A percentile compares a stretch with the other conserved stretches of the same genome.
Evolutionary conservation across 1,140 invertebrate genomes (phyloP).

Genomic region (Psilanteris sp.): DNA sequence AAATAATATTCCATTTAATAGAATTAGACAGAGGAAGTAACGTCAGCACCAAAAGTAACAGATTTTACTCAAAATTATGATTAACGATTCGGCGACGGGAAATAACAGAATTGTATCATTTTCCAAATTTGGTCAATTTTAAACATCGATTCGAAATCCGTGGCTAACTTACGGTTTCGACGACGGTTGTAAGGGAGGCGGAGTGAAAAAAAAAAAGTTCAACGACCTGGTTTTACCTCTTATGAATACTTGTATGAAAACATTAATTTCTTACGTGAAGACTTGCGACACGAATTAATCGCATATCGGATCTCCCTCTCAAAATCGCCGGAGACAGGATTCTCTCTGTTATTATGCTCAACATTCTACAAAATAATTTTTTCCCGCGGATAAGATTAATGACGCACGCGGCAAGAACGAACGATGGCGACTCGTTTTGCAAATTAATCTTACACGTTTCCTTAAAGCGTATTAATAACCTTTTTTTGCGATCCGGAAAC

Average conservation of each 20-base stretch:
- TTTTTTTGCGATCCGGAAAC: conserved; percentile 63
- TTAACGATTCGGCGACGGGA: conserved; percentile 5
- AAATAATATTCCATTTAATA: conserved; percentile 37
- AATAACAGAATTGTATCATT: neutral
- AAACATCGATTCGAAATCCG: neutral
- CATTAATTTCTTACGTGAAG: conserved; percentile 69
- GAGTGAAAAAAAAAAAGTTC: conserved; percentile 20
- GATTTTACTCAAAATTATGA: conserved; percentile 41
- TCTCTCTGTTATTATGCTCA: conserved; percentile 72
- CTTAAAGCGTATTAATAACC: conserved; percentile 74
- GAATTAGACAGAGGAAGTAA: conserved; percentile 29
- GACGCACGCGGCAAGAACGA: conserved; percentile 67
- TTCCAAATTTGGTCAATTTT: conserved; percentile 17
- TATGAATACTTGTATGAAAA: conserved; percentile 54
- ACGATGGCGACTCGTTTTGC: conserved; percentile 73
- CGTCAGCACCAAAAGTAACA: neutral
- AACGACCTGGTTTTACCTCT: conserved; percentile 26
- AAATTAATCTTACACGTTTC: conserved; percentile 75
- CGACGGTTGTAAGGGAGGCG: neutral
- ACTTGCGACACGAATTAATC: conserved; percentile 72
- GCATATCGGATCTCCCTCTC: conserved; percentile 65
- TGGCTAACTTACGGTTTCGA: too few species aligned
- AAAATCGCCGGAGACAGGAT: conserved; percentile 71
- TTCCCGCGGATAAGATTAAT: conserved; percentile 65
- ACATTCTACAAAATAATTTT: conserved; percentile 76